phyloP scores from a whole-genome alignment of 92 coral and sea anemone genomes.

The Epizoanthus ramosus region DNA sequence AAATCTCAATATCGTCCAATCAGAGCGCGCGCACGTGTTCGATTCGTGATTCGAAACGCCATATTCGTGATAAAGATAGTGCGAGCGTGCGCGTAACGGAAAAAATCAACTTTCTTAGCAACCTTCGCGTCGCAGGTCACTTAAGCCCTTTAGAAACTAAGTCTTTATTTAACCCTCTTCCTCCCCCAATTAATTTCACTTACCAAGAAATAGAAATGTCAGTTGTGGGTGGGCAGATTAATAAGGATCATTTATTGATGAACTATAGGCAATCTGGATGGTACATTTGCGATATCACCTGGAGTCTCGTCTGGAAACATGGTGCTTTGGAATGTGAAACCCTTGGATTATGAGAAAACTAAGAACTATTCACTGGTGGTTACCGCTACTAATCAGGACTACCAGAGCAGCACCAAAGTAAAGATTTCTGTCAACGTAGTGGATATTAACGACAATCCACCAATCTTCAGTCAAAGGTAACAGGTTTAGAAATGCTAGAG shows the following conservation, averaged over 20 bases:
- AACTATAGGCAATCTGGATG: constrained; percentile 10
- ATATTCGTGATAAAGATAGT: too few species aligned
- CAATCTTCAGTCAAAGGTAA: constrained; percentile 26
- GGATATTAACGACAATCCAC: constrained; percentile 23
- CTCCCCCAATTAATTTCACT: too few species aligned
- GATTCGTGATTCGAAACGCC: too few species aligned
- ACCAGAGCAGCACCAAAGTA: constrained; percentile 5
- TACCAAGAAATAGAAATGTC: neutral
- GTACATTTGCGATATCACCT: constrained; percentile 22
- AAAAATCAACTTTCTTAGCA: too few species aligned
- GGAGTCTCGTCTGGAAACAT: constrained; percentile 2
- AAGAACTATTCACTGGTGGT: constrained; percentile 7
- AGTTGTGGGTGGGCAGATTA: neutral
- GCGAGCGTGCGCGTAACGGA: too few species aligned
- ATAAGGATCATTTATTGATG: neutral
- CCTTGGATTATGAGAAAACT: constrained; percentile 20
- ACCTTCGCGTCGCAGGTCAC: too few species aligned
- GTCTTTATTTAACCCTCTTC: too few species aligned
- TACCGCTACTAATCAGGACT: constrained; percentile 25
- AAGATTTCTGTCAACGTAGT: constrained; percentile 1
- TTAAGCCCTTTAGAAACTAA: too few species aligned
- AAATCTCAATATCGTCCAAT: too few species aligned
- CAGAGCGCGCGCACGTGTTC: too few species aligned
- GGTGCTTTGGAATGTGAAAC: constrained; percentile 11
- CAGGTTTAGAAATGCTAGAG: too few species aligned